These are phyloP conservation scores for Maniola hyperantus DNA, from an alignment of 2,888 invertebrate genomes.

Conservation along the genomic window DNA sequence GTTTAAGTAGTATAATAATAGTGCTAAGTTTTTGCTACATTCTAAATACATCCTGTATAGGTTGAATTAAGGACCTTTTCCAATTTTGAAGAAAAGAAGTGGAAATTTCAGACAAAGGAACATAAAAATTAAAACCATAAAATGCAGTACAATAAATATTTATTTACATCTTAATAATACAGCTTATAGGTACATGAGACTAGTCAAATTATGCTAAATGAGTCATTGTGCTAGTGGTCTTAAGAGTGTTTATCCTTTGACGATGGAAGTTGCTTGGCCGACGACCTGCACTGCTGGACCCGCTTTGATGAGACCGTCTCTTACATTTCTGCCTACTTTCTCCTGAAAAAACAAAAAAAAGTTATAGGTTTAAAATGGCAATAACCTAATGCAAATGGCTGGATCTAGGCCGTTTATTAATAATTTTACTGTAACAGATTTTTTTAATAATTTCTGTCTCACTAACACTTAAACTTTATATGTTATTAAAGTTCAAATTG, in stretches of 20 bases:
- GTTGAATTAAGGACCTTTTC: too few species aligned
- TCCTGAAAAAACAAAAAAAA: constrained; percentile 49
- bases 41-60: too few species aligned
- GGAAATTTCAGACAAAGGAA: too few species aligned
- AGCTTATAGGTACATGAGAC: constrained; percentile 5
- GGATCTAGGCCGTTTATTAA: too few species aligned
- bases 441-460: too few species aligned
- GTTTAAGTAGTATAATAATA: too few species aligned
- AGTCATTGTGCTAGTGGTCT: neutral
- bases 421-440: too few species aligned
- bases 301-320: constrained; percentile 57
- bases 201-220: constrained; percentile 15
- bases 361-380: neutral
- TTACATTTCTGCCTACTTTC: constrained; percentile 49
- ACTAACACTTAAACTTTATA: too few species aligned
- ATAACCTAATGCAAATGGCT: too few species aligned
- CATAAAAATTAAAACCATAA: neutral
- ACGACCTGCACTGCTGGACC: constrained; percentile 56
- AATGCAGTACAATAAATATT: constrained; percentile 2
- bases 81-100: too few species aligned
- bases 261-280: constrained; percentile 43
- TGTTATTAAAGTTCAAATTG: too few species aligned
- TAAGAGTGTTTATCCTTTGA: neutral
- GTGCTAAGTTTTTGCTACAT: too few species aligned
- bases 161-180: constrained; percentile 18